These are phyloP conservation scores for Planococcus citri DNA, from an alignment of 1,140 invertebrate genomes.

Conservation along the genomic window DNA sequence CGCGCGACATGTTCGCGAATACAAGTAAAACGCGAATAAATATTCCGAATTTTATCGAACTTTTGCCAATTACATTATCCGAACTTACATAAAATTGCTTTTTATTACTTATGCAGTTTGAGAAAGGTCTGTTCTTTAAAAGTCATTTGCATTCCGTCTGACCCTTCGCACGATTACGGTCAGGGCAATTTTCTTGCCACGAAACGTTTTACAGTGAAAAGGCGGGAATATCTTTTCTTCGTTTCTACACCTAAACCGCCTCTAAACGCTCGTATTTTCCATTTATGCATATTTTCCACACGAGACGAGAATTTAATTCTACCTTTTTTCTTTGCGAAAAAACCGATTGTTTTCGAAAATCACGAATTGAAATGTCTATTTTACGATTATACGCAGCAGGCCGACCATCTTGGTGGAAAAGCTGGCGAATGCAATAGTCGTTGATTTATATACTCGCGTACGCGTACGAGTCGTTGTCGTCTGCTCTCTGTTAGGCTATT, in stretches of 20 bases:
- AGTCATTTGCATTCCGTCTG: slow-evolving; percentile 20
- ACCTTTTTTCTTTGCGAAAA: neutral
- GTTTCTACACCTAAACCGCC: slow-evolving; percentile 15
- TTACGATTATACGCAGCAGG: neutral
- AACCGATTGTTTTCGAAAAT: neutral
- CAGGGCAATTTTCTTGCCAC: neutral
- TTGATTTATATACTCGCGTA: neutral
- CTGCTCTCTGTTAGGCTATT: no score
- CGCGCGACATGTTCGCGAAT: neutral
- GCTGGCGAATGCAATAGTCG: neutral
- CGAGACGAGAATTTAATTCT: slow-evolving; percentile 19
- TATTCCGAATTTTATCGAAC: slow-evolving; percentile 17
- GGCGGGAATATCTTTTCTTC: slow-evolving; percentile 17
- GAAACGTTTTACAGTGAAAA: slow-evolving; percentile 17
- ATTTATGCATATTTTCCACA: slow-evolving; percentile 19
- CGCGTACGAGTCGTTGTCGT: no score
- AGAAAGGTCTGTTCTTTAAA: slow-evolving; percentile 15
- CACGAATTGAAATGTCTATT: neutral
- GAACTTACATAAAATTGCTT: slow-evolving; percentile 19
- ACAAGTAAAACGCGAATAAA: neutral
- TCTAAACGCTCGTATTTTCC: slow-evolving; percentile 14
- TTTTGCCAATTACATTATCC: slow-evolving; percentile 14
- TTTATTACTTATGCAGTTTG: slow-evolving; percentile 17
- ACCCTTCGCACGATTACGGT: slow-evolving; percentile 13
- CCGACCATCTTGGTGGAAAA: neutral